These are phyloP conservation scores for Puntigrus tetrazona DNA, from an alignment of 2,113 vertebrate species.

Conservation along the genomic window DNA sequence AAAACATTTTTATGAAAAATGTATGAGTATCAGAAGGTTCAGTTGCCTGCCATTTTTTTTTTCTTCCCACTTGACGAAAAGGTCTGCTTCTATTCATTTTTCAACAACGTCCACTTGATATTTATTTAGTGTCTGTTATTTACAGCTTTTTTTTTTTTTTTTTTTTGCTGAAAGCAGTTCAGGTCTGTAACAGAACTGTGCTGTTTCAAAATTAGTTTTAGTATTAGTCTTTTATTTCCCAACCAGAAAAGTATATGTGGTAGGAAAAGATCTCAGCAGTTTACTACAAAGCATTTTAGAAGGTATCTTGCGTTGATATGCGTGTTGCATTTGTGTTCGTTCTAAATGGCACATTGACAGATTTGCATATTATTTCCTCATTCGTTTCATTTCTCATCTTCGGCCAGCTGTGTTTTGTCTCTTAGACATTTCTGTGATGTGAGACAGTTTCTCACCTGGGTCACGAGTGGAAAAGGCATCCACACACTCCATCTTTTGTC, in stretches of 20 bases:
- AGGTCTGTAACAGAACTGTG: neutral
- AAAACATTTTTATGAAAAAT: slow-evolving; percentile 50
- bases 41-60: slow-evolving; percentile 6
- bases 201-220: neutral
- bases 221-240: neutral
- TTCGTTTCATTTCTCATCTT: neutral
- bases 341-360: neutral
- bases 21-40: slow-evolving; percentile 37
- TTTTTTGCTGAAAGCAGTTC: slow-evolving; percentile 48
- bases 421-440: slow-evolving; percentile 1
- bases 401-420: neutral
- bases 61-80: neutral
- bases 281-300: neutral
- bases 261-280: neutral
- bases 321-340: neutral
- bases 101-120: neutral
- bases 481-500: slow-evolving; percentile 17
- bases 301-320: neutral
- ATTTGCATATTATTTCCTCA: slow-evolving; percentile 9
- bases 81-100: slow-evolving; percentile 23
- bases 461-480: slow-evolving; percentile 5
- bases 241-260: neutral
- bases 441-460: slow-evolving; percentile 25
- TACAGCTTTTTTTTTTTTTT: neutral
- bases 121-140: slow-evolving; percentile 60